These are phyloP conservation scores for Fundulus diaphanus DNA, from an alignment of 2,797 vertebrate species.

Conservation along the genomic window DNA sequence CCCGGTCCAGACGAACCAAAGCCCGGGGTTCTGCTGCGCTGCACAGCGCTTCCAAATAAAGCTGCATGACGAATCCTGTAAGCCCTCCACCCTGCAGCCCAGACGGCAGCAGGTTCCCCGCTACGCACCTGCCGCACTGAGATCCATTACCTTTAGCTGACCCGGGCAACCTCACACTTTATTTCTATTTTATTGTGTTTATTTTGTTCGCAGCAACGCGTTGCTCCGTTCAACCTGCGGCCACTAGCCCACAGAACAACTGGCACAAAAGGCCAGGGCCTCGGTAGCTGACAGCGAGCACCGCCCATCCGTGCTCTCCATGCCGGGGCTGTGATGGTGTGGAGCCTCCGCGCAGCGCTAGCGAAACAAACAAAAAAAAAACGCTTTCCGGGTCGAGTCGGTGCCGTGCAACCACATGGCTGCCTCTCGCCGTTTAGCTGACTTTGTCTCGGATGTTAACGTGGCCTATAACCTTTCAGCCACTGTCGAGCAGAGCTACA, in stretches of 20 bases:
- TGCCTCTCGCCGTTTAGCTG: not conserved
- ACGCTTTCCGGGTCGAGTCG: not conserved
- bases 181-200: not conserved
- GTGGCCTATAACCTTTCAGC: constrained; percentile 60
- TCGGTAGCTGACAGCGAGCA: constrained; percentile 49
- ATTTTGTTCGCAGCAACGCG: not conserved
- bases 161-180: not conserved
- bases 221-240: not conserved
- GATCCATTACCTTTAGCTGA: not conserved
- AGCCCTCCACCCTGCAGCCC: constrained; percentile 8
- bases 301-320: constrained; percentile 68
- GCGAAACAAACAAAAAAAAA: too few species aligned
- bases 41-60: not conserved
- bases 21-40: not conserved
- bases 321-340: constrained; percentile 69
- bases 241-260: not conserved
- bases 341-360: constrained; percentile 44
- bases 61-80: not conserved
- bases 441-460: constrained; percentile 23
- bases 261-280: not conserved
- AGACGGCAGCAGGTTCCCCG: constrained; percentile 33
- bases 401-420: not conserved
- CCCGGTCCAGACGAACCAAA: not conserved
- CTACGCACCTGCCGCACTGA: constrained; percentile 13
- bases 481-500: constrained; percentile 42